phyloP scores from a whole-genome alignment of 2,113 vertebrate genomes.

The Siniperca chuatsi region DNA sequence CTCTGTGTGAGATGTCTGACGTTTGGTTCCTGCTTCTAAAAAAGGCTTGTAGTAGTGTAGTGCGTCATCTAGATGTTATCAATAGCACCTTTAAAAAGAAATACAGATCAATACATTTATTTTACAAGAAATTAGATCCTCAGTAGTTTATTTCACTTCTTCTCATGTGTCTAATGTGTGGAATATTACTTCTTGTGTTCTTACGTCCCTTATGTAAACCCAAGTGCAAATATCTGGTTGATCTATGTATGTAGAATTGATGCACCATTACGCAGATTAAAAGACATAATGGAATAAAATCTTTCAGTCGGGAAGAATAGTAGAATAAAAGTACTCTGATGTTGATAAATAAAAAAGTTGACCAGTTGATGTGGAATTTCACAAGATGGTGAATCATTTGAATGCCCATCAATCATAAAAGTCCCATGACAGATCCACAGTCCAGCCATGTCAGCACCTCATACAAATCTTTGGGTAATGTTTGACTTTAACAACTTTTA shows the following conservation, averaged over 20 bases:
- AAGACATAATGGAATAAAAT: background rate
- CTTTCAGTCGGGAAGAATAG: background rate
- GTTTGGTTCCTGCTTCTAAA: no score
- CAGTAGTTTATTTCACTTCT: no score
- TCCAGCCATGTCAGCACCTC: slow-evolving; percentile 20
- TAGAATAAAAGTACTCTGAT: slow-evolving; percentile 8
- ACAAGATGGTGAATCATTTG: slow-evolving; percentile 2
- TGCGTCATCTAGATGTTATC: no score
- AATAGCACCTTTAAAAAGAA: no score
- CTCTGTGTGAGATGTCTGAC: no score
- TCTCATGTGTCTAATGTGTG: no score
- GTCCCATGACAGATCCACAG: slow-evolving; percentile 65
- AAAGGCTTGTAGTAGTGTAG: no score
- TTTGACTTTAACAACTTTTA: slow-evolving; percentile 73
- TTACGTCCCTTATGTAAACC: no score
- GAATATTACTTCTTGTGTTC: no score
- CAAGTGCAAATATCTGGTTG: no score
- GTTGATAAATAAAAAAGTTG: background rate
- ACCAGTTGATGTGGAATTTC: background rate
- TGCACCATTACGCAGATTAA: background rate
- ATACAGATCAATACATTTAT: no score
- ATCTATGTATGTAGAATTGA: background rate
- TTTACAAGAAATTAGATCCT: no score
- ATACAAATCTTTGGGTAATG: slow-evolving; percentile 64
- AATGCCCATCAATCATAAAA: slow-evolving; percentile 65